These are phyloP conservation scores for Campoletis raptor DNA, from an alignment of 2,888 invertebrate genomes.

Conservation along the genomic window DNA sequence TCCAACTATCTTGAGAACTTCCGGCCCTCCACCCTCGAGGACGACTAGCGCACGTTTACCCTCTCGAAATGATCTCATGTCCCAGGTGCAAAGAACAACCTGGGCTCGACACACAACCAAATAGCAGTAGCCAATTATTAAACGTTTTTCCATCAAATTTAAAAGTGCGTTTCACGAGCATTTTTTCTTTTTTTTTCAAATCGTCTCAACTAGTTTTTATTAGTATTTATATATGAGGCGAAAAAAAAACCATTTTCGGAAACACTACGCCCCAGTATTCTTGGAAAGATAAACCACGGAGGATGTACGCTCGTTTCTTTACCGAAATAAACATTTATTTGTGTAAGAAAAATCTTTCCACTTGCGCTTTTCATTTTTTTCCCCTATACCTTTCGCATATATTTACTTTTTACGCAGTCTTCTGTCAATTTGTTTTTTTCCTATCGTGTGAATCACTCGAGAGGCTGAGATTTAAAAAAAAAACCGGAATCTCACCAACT, in stretches of 20 bases:
- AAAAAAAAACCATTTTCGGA: constrained; percentile 20
- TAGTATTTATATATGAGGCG: constrained; percentile 1
- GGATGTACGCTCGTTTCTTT: constrained; percentile 57
- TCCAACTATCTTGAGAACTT: constrained; percentile 76
- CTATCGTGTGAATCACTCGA: not conserved
- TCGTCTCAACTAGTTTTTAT: constrained; percentile 14
- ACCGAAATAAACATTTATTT: constrained; percentile 70
- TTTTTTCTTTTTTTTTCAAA: not conserved
- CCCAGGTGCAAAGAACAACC: constrained; percentile 91
- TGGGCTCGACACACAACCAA: constrained; percentile 96
- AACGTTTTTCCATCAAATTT: constrained; percentile 18
- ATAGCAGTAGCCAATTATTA: constrained; percentile 86
- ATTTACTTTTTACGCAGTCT: not conserved
- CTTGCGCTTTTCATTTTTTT: not conserved
- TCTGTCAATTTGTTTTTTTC: not conserved
- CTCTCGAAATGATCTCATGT: constrained; percentile 94
- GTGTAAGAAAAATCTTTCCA: constrained; percentile 63
- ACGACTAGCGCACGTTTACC: constrained; percentile 95
- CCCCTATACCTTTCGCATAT: not conserved
- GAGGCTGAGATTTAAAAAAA: not conserved
- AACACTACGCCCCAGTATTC: constrained; percentile 55
- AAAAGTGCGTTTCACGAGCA: not conserved
- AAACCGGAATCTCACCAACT: not conserved
- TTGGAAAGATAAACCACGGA: constrained; percentile 49
- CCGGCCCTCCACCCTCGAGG: constrained; percentile 84